Conservation (phyloP, 2,797 vertebrate species). For the Gadopsis marmoratus region DNA sequence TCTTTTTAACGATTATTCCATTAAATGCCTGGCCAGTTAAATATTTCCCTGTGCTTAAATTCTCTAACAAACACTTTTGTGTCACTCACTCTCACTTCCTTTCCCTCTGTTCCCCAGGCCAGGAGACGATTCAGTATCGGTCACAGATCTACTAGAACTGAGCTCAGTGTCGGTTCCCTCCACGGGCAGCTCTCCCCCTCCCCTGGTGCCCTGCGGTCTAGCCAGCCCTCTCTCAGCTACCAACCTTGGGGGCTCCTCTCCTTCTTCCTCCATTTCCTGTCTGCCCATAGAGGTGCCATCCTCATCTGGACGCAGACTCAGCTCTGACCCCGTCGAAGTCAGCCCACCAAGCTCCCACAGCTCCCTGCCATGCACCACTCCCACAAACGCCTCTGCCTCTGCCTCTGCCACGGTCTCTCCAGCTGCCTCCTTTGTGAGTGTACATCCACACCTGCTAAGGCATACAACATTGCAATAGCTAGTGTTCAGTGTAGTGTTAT, state of each 20-base stretch:
- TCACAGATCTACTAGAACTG: conserved; percentile 89
- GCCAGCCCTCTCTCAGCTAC: conserved; percentile 54
- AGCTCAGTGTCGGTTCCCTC: conserved; percentile 83
- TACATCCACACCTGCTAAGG: not conserved
- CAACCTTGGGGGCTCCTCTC: conserved; percentile 75
- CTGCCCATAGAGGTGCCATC: conserved; percentile 81
- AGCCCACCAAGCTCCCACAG: conserved; percentile 78
- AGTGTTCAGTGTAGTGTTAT: not conserved
- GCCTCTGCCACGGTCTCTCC: conserved; percentile 28
- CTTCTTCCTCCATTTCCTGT: conserved; percentile 70
- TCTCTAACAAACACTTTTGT: conserved; percentile 6
- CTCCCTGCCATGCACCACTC: conserved; percentile 62
- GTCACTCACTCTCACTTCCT: conserved; percentile 21
- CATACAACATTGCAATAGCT: not conserved
- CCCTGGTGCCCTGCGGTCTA: conserved; percentile 69
- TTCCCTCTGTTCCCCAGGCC: conserved; percentile 74
- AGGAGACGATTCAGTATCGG: conserved; percentile 86
- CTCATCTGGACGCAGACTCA: conserved; percentile 65
- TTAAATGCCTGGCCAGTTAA: not conserved
- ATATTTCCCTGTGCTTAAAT: not conserved
- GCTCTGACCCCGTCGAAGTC: conserved; percentile 78
- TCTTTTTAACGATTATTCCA: not conserved
- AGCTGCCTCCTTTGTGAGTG: conserved; percentile 77
- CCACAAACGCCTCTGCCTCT: conserved; percentile 54
- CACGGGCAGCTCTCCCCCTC: conserved; percentile 73